Base-by-base conservation (phyloP, 2,888 invertebrate species). In the Imbricaverruca yamaguchii region DNA sequence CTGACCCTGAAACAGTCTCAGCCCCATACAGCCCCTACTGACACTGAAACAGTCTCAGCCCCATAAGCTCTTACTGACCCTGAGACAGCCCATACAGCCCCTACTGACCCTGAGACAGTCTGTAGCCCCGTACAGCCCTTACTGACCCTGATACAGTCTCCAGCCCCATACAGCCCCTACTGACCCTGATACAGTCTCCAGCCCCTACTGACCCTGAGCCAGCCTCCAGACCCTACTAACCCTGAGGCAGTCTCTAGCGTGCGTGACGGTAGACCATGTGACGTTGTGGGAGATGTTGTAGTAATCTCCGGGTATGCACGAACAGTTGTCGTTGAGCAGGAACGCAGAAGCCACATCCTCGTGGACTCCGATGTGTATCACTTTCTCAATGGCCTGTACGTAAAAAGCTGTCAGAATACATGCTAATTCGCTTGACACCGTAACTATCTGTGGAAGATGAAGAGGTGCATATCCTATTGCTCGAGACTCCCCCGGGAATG, bases 331-430 rank as follows among this genome's bases (percentile, higher is more conserved):
- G 8, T 15, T 15, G 15, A 69, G 39, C 69, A 53, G 6, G 39
- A 69, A 69, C 25, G 55, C 8, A 61, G 39, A n/a, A 18, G 53
- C 39, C 23, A 15, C 7, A 18, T 57, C 13, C 65, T 80, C 23
- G 53, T 81, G 21, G 56, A 80, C 81, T 6, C 80, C 80, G 69
- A 81, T 81, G 80, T 81, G 81, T n/a, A 81, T 23, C 13, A 80
- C 65, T 67, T 82, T 82, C 59, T 80, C 82, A 21, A 82, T 25
- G 92, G 91, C 18, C 88, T 89, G 69, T 39, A 39, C 39, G 39
- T 39, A 39, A 39, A 39, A 39, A 39, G 39, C 39, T 39, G 39
- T 39, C 39, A 39, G 39, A 39, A 39, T 39, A 39, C 4, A 39
- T 39, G 39, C 39, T 39, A 1, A 39, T 39, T 4, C 39, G 39